These are phyloP conservation scores for Melinopterus prodromus DNA, from an alignment of 2,888 invertebrate species.

Conservation along the genomic window DNA sequence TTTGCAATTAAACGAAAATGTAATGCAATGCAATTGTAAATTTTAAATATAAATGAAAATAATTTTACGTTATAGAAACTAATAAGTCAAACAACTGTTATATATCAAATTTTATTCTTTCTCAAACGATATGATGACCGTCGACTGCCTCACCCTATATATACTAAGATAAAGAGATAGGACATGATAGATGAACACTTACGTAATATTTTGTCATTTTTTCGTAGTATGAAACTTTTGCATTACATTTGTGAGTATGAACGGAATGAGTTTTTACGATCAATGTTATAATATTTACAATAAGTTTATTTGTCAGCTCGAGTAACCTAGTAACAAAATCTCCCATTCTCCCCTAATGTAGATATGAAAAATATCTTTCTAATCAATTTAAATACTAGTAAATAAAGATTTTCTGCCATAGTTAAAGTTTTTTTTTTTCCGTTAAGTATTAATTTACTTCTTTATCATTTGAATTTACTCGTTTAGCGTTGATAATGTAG, in stretches of 20 bases:
- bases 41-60: too few relatives aligned
- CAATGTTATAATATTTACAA: constrained; percentile 27
- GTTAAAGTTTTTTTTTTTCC: constrained; percentile 21
- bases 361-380: constrained; percentile 34
- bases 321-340: constrained; percentile 29
- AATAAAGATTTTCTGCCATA: constrained; percentile 31
- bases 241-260: constrained; percentile 12
- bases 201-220: background rate
- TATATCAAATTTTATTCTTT: too few relatives aligned
- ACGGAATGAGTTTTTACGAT: constrained; percentile 15
- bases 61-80: too few relatives aligned
- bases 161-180: background rate
- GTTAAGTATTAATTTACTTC: background rate
- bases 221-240: constrained; percentile 17
- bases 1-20: too few relatives aligned
- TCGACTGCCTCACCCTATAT: background rate
- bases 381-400: constrained; percentile 30
- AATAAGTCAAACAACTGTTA: too few relatives aligned
- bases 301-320: constrained; percentile 34
- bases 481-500: constrained; percentile 11
- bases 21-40: too few relatives aligned
- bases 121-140: too few relatives aligned
- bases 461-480: background rate
- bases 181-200: background rate
- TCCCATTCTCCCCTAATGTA: constrained; percentile 20